Evolutionary conservation across 2,113 vertebrate species (phyloP).

Genomic region (Charadrius vociferus): DNA sequence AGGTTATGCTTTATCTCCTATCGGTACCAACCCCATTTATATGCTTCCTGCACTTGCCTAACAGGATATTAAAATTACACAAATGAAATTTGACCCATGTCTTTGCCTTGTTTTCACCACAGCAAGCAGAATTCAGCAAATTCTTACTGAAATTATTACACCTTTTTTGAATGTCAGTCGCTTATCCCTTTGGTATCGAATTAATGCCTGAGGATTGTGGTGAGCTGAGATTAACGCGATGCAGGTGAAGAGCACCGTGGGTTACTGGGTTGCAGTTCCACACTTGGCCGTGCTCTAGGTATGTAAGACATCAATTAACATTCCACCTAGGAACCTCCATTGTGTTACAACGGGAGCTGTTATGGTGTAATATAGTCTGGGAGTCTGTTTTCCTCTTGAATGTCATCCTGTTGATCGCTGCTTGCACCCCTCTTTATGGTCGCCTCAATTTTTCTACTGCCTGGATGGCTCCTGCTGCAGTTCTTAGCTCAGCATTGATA

Average conservation of each 20-base stretch:
- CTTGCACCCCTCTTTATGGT: not conserved
- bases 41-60: not conserved
- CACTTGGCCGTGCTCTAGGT: not conserved
- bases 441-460: not conserved
- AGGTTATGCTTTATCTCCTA: not conserved
- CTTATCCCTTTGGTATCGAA: not conserved
- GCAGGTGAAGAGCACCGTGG: not conserved
- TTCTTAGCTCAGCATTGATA: not conserved
- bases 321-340: not conserved
- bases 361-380: accelerated
- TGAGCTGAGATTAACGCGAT: not conserved
- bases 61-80: not conserved
- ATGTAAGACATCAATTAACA: not conserved
- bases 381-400: not conserved
- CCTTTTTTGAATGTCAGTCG: accelerated
- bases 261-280: not conserved
- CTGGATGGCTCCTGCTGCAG: not conserved
- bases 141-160: not conserved
- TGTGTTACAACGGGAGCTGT: accelerated
- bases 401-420: not conserved
- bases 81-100: accelerated
- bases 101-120: not conserved
- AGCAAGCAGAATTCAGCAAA: not conserved
- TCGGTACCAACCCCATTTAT: not conserved
- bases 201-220: not conserved